phyloP scores from a whole-genome alignment of 2,113 vertebrate genomes.

The Cairina moschata region DNA sequence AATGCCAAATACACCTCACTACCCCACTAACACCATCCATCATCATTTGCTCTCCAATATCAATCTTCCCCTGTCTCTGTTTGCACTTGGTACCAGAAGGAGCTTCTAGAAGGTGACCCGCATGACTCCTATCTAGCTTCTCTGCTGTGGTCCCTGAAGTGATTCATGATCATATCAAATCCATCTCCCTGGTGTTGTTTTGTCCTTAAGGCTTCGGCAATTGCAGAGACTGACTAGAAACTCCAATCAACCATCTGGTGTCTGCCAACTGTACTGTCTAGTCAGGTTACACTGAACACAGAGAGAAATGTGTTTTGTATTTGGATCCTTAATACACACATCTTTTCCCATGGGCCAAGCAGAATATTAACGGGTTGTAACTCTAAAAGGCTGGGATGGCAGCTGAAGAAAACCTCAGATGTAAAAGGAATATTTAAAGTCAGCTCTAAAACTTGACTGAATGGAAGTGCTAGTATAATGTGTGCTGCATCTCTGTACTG shows the following conservation, averaged over 20 bases:
- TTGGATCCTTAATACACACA: neutral
- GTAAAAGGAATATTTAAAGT: neutral
- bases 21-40: neutral
- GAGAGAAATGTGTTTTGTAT: conserved; percentile 43
- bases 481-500: neutral
- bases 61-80: conserved; percentile 12
- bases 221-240: conserved; percentile 61
- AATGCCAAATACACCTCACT: conserved; percentile 3
- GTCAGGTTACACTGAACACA: conserved; percentile 62
- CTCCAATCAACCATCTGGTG: conserved; percentile 73
- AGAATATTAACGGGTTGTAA: neutral
- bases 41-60: neutral
- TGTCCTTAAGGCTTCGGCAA: conserved; percentile 61
- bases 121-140: neutral
- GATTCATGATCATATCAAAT: conserved; percentile 63
- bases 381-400: neutral
- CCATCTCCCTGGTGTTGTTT: conserved; percentile 54
- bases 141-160: conserved; percentile 51
- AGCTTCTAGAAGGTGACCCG: conserved; percentile 15
- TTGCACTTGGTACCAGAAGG: neutral
- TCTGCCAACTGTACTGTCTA: conserved; percentile 74
- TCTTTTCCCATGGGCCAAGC: neutral
- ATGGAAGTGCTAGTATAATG: neutral
- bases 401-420: neutral
- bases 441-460: neutral